A percentile compares a stretch with the other conserved stretches of the same genome.
Conservation (phyloP, 2,888 invertebrate species). For the Megamerina dolium region DNA sequence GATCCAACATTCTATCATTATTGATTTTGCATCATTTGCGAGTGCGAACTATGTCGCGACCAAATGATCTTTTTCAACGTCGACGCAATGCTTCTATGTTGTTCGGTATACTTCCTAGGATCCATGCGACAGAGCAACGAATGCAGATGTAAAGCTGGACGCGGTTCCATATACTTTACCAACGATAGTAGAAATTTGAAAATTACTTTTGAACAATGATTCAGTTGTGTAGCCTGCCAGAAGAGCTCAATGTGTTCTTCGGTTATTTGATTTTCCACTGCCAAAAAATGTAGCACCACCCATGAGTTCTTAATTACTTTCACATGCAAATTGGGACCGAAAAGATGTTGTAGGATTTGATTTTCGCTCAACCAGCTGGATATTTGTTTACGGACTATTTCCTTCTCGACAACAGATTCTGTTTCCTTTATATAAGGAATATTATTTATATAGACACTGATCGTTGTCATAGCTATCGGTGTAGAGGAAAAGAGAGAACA, state of each 20-base stretch:
- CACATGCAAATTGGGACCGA: slow-evolving; percentile 95
- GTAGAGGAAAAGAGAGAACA: not conserved
- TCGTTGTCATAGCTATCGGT: slow-evolving; percentile 72
- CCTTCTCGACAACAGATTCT: slow-evolving; percentile 79
- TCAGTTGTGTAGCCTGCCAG: slow-evolving; percentile 91
- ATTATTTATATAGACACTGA: slow-evolving; percentile 87
- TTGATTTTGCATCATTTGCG: slow-evolving; percentile 46
- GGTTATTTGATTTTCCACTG: slow-evolving; percentile 84
- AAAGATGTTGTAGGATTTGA: slow-evolving; percentile 87
- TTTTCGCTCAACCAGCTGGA: slow-evolving; percentile 85
- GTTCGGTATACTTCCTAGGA: slow-evolving; percentile 88
- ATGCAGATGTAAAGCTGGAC: slow-evolving; percentile 83
- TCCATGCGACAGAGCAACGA: slow-evolving; percentile 80
- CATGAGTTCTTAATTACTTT: slow-evolving; percentile 94
- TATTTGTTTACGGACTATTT: slow-evolving; percentile 74
- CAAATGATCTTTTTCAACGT: slow-evolving; percentile 87
- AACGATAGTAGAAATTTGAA: slow-evolving; percentile 84
- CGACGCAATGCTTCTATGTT: slow-evolving; percentile 83
- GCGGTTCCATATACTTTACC: slow-evolving; percentile 82
- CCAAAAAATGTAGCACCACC: slow-evolving; percentile 84
- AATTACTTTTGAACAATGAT: slow-evolving; percentile 91
- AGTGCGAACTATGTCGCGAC: slow-evolving; percentile 61
- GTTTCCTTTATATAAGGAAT: slow-evolving; percentile 88
- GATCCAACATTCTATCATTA: slow-evolving; percentile 48
- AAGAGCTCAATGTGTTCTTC: slow-evolving; percentile 87